Base-by-base conservation (phyloP, 2,888 invertebrate genomes). In the Eustalomyia histrio region DNA sequence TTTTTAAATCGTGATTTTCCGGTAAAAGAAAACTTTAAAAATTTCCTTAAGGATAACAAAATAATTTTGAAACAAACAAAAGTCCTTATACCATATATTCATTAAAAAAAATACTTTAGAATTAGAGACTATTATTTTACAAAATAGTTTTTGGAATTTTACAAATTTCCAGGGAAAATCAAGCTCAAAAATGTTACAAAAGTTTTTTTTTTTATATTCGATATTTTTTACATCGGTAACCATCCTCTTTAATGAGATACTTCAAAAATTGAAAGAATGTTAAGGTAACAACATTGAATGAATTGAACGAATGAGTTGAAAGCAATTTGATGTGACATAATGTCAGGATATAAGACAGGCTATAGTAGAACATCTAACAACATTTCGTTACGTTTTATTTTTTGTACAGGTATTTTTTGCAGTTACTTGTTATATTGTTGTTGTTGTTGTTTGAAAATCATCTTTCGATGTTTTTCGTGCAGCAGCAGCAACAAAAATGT, bases 271-370 rank as follows among this genome's bases (percentile, higher is more conserved):
- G 18, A 55, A 79, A 64, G 16, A 61, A 55, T 61, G 14, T 72
- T n/a, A 68, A 68, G 68, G 58, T 57, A 79, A 53, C 71, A 74
- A 71, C 18, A 71, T 65, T 47, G 47, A 75, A 75, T 43, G 75
- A 75, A 69, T 64, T 73, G 58, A 65, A 65, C 33, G 73, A 74
- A 79, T 53, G 53, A 79, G 64, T 79, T 74, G 61, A 76, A 68
- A 76, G 43, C 63, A 72, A 80, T 68, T 72, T 76, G 76, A 76
- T 80, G 76, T 72, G 76, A 72, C 80, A 80, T 63, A 50, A 64
- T 76, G 72, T 63, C 80, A 76, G 17, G 29, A 68, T 67, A 68
- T 16, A 72, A 50, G 80, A 72, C 67, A 72, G 55, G 50, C 52
- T 75, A 29, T 61, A 50, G 18, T 12, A 58, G 43, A 73, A 67